Base-by-base conservation (phyloP, 2,797 vertebrate species). In the Chelon labrosus region DNA sequence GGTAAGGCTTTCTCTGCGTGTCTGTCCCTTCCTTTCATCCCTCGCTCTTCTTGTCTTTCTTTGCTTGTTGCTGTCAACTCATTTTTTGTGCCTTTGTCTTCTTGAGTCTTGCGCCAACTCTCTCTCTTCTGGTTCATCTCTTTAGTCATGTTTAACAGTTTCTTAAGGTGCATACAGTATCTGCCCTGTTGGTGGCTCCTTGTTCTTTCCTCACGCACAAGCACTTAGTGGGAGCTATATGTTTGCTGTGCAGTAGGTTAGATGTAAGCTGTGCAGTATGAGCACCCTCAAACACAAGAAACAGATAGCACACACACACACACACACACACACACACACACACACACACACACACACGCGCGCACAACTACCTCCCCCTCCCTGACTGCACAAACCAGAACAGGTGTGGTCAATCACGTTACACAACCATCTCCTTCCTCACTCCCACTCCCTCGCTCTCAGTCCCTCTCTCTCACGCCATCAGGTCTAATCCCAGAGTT, bases 1-100 rank as follows among this genome's bases (percentile, higher is more conserved):
- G 98, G 98, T 99, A 97, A 95, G 96, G 78, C 79, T 88, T 86
- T 84, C 70, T 79, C 87, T 83, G 79, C 60, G 51, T 87, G 85
- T 88, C 88, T 90, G 75, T 76, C 77, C 73, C 73, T 87, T 83
- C 74, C 42, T 16, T 85, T 55, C 76, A 70, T 82, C 64, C 22
- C 59, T 80, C 19, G 5, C 74, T 73, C 66, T 70, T 74, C 37
- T 60, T 22, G 22, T 70, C 44, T 64, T 47, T 14, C 57, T 54
- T 39, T 56, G 17, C 37, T 75, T 20, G 25, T 51, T 68, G 17
- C 66, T 39, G 5, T 70, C 51, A 27, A 17, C 47, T 79, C 58
- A 19, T 75, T 69, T 27, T 83, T 71, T 49, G 31, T n/a, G 25
- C n/a, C 38, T 66, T 65, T 70, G 65, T 46, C 46, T 14, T 35